A percentile compares a stretch with the other conserved stretches of the same genome.
Conservation (phyloP, 2,797 vertebrate genomes). For the Poeciliopsis paucimaculata region DNA sequence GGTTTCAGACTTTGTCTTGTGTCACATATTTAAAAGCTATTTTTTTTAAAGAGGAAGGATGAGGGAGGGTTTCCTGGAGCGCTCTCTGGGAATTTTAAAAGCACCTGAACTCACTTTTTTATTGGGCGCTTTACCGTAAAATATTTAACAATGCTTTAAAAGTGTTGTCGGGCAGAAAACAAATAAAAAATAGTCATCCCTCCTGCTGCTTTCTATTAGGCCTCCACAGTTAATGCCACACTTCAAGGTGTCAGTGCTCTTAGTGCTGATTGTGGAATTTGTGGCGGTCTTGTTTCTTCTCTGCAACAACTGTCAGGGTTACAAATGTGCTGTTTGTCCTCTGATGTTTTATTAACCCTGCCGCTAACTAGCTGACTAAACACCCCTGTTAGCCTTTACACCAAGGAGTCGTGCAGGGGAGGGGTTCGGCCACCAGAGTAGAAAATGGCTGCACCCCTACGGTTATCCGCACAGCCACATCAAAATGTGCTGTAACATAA, state of each 20-base stretch:
- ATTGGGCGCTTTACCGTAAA: constrained; percentile 42
- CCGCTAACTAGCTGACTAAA: constrained; percentile 59
- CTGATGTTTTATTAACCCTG: constrained; percentile 50
- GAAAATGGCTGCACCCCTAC: background rate
- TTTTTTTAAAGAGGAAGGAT: constrained; percentile 7
- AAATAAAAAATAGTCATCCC: background rate
- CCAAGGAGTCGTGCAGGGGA: background rate
- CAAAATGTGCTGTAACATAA: background rate
- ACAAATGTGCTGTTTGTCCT: constrained; percentile 57
- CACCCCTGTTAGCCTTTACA: constrained; percentile 34
- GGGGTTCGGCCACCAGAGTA: constrained; percentile 47
- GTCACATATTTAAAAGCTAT: constrained; percentile 76
- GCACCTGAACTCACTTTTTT: constrained; percentile 31
- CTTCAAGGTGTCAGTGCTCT: constrained; percentile 8
- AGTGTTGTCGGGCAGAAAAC: constrained; percentile 30
- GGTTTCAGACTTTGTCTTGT: constrained; percentile 67
- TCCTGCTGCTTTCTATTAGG: constrained; percentile 31
- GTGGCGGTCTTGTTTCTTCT: constrained; percentile 46
- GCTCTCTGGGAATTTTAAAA: constrained; percentile 32
- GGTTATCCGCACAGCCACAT: background rate
- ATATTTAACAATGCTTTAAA: constrained; percentile 45
- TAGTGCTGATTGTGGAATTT: background rate
- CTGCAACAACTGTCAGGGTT: constrained; percentile 47
- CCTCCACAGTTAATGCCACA: constrained; percentile 28
- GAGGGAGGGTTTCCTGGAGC: constrained; percentile 6